Conservation (phyloP, 2,113 vertebrate species). For the Dipodomys spectabilis region DNA sequence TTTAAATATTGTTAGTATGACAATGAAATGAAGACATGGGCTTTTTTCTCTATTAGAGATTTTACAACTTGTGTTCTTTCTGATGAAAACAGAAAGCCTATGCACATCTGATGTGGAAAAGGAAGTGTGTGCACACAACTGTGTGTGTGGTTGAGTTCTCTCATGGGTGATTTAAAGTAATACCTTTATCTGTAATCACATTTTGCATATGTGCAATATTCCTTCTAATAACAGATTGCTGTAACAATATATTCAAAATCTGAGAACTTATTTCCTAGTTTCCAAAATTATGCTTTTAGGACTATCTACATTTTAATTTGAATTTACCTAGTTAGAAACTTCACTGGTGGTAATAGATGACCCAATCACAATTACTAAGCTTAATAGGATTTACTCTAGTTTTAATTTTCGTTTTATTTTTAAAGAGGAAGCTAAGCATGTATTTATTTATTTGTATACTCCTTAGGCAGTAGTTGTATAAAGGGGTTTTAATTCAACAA, state of each 20-base stretch:
- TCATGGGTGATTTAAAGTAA: neutral
- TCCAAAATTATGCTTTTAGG: neutral
- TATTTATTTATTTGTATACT: too few relatives aligned
- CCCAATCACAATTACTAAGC: neutral
- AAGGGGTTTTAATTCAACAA: too few relatives aligned
- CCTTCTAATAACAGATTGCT: neutral
- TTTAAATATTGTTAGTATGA: neutral
- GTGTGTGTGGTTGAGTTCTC: neutral
- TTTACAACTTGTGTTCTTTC: neutral
- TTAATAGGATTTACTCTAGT: neutral
- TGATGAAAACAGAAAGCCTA: neutral
- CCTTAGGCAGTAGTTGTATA: too few relatives aligned
- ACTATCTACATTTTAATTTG: neutral
- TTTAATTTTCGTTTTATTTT: neutral
- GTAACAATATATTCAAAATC: neutral
- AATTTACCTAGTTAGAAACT: neutral
- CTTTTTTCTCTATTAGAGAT: neutral
- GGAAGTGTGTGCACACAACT: neutral
- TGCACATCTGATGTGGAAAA: neutral
- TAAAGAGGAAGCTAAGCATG: too few relatives aligned
- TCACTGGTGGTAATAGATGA: neutral
- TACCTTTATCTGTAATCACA: neutral
- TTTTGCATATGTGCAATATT: neutral
- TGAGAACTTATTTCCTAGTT: neutral
- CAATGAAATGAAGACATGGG: neutral